Conservation (phyloP, 2,797 vertebrate genomes). For the Nannoperca obscura region DNA sequence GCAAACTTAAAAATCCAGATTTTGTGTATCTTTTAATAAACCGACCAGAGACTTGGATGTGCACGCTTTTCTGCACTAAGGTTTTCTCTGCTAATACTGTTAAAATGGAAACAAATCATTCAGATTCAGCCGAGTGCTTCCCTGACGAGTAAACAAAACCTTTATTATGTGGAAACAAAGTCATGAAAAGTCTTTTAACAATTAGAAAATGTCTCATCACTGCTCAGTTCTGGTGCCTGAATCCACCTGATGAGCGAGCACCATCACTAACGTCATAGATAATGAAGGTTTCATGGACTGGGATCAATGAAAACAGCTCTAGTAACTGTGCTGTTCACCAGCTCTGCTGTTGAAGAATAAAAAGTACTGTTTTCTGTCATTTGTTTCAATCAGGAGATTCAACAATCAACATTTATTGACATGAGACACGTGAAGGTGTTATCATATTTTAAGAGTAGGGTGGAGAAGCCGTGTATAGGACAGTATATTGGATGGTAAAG, state of each 20-base stretch:
- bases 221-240: background rate
- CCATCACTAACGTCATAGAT: background rate
- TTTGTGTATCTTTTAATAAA: background rate
- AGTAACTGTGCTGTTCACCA: background rate
- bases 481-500: no score
- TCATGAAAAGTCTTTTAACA: background rate
- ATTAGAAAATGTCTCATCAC: background rate
- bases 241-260: background rate
- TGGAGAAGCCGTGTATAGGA: no score
- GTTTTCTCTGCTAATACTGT: background rate
- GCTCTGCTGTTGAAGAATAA: no score
- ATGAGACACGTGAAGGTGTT: no score
- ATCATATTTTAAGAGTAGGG: no score
- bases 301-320: background rate
- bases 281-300: background rate
- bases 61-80: background rate
- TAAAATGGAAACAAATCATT: background rate
- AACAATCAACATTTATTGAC: no score
- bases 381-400: no score
- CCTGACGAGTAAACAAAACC: background rate
- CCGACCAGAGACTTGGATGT: background rate
- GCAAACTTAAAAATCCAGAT: constrained; percentile 1
- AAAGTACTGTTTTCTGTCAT: no score
- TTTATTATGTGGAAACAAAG: background rate
- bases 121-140: background rate